These are phyloP conservation scores for Ophonus ardosiacus DNA, from an alignment of 2,888 invertebrate species.

Conservation along the genomic window DNA sequence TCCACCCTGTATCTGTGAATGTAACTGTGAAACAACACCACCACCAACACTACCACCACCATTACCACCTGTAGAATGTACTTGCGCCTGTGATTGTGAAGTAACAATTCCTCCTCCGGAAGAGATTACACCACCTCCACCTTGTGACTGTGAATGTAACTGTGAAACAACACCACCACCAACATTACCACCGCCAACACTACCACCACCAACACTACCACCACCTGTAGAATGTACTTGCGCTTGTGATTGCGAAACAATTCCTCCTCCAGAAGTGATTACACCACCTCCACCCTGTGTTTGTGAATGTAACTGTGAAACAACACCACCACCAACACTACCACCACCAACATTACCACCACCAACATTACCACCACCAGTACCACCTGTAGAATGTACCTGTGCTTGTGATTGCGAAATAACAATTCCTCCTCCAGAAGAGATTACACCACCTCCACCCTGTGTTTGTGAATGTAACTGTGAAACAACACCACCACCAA, in stretches of 20 bases:
- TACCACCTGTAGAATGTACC: neutral
- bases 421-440: neutral
- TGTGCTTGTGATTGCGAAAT: neutral
- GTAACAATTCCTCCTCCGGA: neutral
- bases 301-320: neutral
- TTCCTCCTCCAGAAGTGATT: neutral
- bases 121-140: neutral
- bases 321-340: neutral
- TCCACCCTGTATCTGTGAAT: neutral
- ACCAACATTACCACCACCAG: neutral
- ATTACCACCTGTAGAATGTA: neutral
- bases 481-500: neutral
- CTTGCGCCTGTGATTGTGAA: neutral
- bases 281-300: neutral
- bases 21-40: slow-evolving; percentile 12
- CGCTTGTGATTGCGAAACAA: slow-evolving; percentile 1
- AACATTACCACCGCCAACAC: neutral
- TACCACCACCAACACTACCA: neutral
- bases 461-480: neutral
- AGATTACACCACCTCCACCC: too few species aligned
- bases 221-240: neutral
- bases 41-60: neutral
- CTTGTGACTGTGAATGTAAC: neutral
- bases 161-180: neutral
- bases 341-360: neutral